Conservation (phyloP, 2,888 invertebrate genomes). For the Terebella lapidaria region DNA sequence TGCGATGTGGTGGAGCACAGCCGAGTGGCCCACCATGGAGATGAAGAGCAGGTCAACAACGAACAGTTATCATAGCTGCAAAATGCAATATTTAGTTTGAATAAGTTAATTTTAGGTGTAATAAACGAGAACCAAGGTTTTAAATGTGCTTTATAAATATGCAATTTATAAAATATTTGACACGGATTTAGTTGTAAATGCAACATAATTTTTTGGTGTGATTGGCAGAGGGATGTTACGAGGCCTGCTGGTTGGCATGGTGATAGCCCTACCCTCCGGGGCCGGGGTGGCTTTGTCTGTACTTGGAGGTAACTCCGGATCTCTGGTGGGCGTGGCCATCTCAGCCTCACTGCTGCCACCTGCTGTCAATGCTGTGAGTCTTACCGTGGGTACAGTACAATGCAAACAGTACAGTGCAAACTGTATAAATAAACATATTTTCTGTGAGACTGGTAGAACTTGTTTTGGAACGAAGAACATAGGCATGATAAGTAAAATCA, state of each 20-base stretch:
- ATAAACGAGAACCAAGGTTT: too few species aligned
- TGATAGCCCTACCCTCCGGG: slow-evolving; percentile 73
- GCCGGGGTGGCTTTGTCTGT: slow-evolving; percentile 73
- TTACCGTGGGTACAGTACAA: not conserved
- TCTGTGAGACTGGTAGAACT: not conserved
- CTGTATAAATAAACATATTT: not conserved
- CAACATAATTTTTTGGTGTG: not conserved
- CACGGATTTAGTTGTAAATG: too few species aligned
- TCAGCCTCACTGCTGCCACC: slow-evolving; percentile 76
- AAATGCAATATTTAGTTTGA: too few species aligned
- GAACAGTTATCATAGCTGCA: too few species aligned
- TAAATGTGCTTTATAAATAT: too few species aligned
- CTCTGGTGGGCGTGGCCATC: slow-evolving; percentile 76
- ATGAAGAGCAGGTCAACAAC: slow-evolving; percentile 27
- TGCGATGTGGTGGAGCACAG: slow-evolving; percentile 33
- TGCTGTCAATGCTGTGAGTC: slow-evolving; percentile 69
- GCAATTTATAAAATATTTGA: too few species aligned
- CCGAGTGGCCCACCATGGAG: slow-evolving; percentile 25
- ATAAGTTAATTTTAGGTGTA: too few species aligned
- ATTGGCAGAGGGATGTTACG: slow-evolving; percentile 60
- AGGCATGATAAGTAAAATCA: not conserved
- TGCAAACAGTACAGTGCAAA: not conserved
- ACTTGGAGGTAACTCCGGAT: slow-evolving; percentile 73
- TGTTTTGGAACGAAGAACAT: too few species aligned
- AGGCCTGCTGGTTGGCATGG: slow-evolving; percentile 66